Evolutionary conservation across 2,888 invertebrate species (phyloP).

Genomic region (Prosapia bicincta): DNA sequence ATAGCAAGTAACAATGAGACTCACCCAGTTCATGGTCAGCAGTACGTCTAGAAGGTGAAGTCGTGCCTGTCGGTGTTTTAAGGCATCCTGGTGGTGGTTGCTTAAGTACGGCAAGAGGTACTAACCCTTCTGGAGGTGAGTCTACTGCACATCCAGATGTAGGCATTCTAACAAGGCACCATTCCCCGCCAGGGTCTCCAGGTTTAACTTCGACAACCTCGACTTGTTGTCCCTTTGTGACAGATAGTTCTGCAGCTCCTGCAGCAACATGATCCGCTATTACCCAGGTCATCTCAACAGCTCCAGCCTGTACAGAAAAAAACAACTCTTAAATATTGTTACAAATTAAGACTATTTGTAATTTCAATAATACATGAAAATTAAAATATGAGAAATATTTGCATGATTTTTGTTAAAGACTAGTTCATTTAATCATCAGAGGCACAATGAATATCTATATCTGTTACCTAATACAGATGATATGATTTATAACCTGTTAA

Average conservation of each 20-base stretch:
- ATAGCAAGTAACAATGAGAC: conserved; percentile 30
- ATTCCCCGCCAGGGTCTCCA: conserved; percentile 57
- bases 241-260: conserved; percentile 72
- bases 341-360: too few species aligned
- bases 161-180: conserved; percentile 64
- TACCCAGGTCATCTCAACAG: conserved; percentile 88
- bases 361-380: too few species aligned
- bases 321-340: too few species aligned
- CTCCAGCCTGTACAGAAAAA: conserved; percentile 58
- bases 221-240: conserved; percentile 89
- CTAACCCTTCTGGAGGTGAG: conserved; percentile 72
- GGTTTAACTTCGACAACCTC: conserved; percentile 80
- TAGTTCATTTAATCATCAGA: too few species aligned
- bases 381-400: too few species aligned
- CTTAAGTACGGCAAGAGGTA: conserved; percentile 74
- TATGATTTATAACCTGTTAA: too few species aligned
- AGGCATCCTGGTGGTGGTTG: conserved; percentile 61
- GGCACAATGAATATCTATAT: too few species aligned
- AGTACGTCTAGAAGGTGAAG: conserved; percentile 52
- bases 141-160: conserved; percentile 43
- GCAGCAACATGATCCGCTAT: conserved; percentile 80
- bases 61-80: conserved; percentile 35
- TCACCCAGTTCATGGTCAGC: conserved; percentile 36
- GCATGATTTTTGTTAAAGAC: too few species aligned
- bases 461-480: too few species aligned